Evolutionary conservation across 2,113 vertebrate genomes (phyloP).

Genomic region (Semnornis frantzii): DNA sequence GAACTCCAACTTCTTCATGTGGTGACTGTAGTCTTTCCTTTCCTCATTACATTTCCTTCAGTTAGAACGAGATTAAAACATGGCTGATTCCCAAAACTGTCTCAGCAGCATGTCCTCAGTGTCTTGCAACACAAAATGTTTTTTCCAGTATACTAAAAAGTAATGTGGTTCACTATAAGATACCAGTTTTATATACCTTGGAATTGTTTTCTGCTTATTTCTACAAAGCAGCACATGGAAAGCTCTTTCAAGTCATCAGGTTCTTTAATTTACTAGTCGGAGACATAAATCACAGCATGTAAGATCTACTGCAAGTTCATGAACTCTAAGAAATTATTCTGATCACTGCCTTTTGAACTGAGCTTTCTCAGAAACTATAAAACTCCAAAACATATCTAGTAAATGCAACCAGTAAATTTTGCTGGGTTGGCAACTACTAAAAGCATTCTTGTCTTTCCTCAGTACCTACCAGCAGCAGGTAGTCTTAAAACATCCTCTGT

Average conservation of each 20-base stretch:
- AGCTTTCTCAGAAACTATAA: conserved; percentile 40
- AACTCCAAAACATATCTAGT: conserved; percentile 28
- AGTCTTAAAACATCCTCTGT: neutral
- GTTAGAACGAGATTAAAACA: neutral
- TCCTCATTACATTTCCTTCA: neutral
- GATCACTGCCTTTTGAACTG: conserved; percentile 41
- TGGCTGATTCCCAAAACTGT: neutral
- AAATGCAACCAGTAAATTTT: conserved; percentile 40
- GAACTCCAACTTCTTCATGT: neutral
- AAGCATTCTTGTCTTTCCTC: conserved; percentile 26
- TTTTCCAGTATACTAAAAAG: neutral
- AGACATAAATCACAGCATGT: conserved; percentile 22
- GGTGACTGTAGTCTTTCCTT: neutral
- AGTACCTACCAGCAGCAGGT: neutral
- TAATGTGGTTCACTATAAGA: conserved; percentile 4
- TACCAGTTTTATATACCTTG: neutral
- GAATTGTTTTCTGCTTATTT: conserved; percentile 26
- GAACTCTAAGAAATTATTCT: conserved; percentile 45
- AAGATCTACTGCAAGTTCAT: conserved; percentile 33
- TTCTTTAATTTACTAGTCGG: conserved; percentile 37
- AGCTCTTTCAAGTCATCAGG: neutral
- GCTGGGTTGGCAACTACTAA: conserved; percentile 34
- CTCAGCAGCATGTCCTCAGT: neutral
- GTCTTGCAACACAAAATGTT: conserved; percentile 18
- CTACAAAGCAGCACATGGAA: neutral